These are phyloP conservation scores for Nasonia oneida DNA, from an alignment of 2,888 invertebrate species.

Conservation along the genomic window DNA sequence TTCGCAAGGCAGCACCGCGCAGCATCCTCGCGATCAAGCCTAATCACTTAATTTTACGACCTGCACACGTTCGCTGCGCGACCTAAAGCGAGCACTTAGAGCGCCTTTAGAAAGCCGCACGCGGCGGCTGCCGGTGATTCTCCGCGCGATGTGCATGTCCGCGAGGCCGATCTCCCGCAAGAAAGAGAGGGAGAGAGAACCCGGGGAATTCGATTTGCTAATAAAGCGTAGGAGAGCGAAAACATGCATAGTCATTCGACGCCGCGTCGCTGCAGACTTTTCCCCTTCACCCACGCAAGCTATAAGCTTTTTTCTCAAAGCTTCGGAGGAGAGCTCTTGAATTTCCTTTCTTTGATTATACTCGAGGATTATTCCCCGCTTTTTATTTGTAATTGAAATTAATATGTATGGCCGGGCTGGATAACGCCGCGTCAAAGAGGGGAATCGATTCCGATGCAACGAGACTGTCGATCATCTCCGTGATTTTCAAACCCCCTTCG, in stretches of 20 bases:
- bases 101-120: constrained; percentile 47
- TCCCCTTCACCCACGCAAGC: constrained; percentile 41
- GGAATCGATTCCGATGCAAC: not conserved
- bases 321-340: constrained; percentile 6
- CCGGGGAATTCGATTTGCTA: constrained; percentile 9
- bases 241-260: constrained; percentile 51
- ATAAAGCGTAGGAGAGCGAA: constrained; percentile 15
- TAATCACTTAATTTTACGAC: constrained; percentile 57
- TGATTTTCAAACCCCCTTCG: not conserved
- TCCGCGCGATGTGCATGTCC: not conserved
- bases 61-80: not conserved
- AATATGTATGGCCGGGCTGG: not conserved
- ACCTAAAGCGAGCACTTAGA: constrained; percentile 21
- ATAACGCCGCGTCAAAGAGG: not conserved
- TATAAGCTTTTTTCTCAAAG: not conserved
- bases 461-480: not conserved
- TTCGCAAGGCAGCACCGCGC: not conserved
- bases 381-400: constrained; percentile 9
- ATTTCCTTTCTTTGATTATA: constrained; percentile 12
- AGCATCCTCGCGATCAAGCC: constrained; percentile 21
- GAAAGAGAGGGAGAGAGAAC: not conserved
- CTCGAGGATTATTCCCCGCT: not conserved
- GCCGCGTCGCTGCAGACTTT: constrained; percentile 1
- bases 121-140: not conserved
- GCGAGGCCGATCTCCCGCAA: not conserved